Evolutionary conservation across 2,113 vertebrate genomes (phyloP), one percentile per base, ranked within the genome.

Genomic region (Lasiurus borealis): DNA sequence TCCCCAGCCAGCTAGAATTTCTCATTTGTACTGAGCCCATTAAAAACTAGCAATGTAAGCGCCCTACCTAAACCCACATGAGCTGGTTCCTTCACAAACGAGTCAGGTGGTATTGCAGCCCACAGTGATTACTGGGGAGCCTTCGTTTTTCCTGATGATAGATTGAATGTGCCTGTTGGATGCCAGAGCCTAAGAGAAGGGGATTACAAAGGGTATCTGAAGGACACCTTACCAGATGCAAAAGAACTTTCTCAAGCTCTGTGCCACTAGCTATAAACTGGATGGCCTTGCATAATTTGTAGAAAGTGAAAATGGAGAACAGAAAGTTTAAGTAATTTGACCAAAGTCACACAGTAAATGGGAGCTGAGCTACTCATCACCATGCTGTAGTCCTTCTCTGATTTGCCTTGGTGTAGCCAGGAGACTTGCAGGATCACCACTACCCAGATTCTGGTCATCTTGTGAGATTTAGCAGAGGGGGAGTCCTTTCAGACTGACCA

Each of bases 1-100:
- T 44, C 62, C 59, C 50, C 50, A 25, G 46, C 81, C 52, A 88
- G 77, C 84, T 87, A 3, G 5, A 15, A 75, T 10, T 59, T 82
- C 78, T 76, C 89, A 31, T 80, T 80, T 73, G 48, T 18, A 34
- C 59, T 3, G 78, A 78, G 72, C 71, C 80, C 85, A 91, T 93
- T 87, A 62, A 87, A 93, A 90, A 59, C 25, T 4, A 48, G 77
- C 82, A 40, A 8, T 21, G 2, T 50, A 15, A 57, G 19, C 59
- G 75, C 34, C 68, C 73, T 9, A 6, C 8, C 3, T 3, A 50
- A 89, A 62, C 36, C n/a, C 80, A 40, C 90, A 14, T 1, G 71
- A 84, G 81, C 86, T 19, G 25, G 46, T 14, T 71, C 29, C 57
- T 71, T 72, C 88, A 73, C 21, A 46, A 81, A 66, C 27, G 52